Conservation (phyloP, 2,113 vertebrate genomes). For the Eptesicus fuscus region DNA sequence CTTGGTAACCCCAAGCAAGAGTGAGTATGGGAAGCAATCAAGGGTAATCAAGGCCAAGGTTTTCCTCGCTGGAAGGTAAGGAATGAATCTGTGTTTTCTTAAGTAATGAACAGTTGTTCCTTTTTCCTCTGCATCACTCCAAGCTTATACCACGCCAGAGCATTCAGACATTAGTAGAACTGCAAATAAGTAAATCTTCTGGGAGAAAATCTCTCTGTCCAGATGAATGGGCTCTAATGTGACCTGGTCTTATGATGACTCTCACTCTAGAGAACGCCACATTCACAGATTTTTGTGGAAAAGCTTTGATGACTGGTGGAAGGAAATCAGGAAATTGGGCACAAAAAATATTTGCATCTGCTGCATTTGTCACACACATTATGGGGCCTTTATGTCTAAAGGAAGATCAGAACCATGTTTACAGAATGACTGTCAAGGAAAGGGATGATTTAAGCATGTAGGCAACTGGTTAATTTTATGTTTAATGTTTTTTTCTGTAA, state of each 20-base stretch:
- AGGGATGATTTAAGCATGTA: conserved; percentile 34
- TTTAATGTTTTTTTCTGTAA: conserved; percentile 40
- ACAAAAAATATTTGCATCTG: conserved; percentile 62
- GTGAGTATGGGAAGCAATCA: neutral
- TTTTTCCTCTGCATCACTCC: neutral
- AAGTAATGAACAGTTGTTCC: neutral
- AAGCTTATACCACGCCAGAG: neutral
- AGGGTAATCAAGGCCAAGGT: neutral
- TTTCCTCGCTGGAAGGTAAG: neutral
- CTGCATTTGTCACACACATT: conserved; percentile 58
- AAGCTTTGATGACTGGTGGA: neutral
- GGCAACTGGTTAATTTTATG: conserved; percentile 61
- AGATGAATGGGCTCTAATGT: neutral
- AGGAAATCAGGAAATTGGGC: conserved; percentile 32
- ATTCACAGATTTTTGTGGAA: neutral
- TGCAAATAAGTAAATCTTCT: neutral
- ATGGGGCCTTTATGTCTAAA: conserved; percentile 52
- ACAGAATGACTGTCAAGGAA: conserved; percentile 46
- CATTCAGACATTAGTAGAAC: neutral
- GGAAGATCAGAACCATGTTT: conserved; percentile 45
- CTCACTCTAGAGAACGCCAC: neutral
- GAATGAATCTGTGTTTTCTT: neutral
- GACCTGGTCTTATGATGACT: neutral
- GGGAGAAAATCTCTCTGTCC: neutral
- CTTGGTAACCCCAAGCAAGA: neutral